phyloP scores from a whole-genome alignment of 2,888 invertebrate genomes.

The Cephonodes hylas region DNA sequence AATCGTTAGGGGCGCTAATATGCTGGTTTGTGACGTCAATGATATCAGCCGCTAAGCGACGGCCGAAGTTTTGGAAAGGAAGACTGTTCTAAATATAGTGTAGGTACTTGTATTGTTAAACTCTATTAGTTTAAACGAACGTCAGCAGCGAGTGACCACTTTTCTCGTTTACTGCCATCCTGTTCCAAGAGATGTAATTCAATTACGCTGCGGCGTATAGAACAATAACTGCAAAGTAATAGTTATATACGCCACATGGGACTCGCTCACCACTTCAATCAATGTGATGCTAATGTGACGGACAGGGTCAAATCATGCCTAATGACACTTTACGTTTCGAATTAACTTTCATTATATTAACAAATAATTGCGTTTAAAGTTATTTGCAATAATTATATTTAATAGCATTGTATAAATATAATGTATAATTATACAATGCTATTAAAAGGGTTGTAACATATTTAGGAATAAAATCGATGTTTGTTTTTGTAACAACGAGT shows the following conservation, averaged over 20 bases:
- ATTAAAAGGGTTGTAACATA: too few relatives aligned
- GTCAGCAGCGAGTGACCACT: constrained; percentile 37
- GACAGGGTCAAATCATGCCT: neutral
- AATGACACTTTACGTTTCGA: neutral
- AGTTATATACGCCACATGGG: neutral
- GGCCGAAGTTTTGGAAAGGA: neutral
- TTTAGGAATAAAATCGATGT: too few relatives aligned
- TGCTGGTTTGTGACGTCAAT: constrained; percentile 23
- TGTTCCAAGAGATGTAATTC: constrained; percentile 40
- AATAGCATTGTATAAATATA: too few relatives aligned
- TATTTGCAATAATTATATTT: too few relatives aligned
- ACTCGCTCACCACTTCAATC: neutral
- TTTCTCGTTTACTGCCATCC: constrained; percentile 53
- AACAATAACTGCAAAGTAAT: constrained; percentile 13
- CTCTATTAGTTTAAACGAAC: constrained; percentile 43
- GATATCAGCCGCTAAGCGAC: neutral
- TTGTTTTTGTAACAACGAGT: too few relatives aligned
- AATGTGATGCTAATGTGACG: neutral
- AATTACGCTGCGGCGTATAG: constrained; percentile 30
- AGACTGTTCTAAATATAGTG: constrained; percentile 9
- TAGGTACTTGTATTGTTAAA: constrained; percentile 17
- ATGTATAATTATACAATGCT: too few relatives aligned
- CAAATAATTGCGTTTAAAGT: neutral
- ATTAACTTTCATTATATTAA: too few relatives aligned
- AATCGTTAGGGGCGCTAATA: constrained; percentile 20